A percentile compares a stretch with the other conserved stretches of the same genome.
These are phyloP conservation scores for Bradypus variegatus DNA, from an alignment of 2,797 vertebrate genomes.

Conservation along the genomic window DNA sequence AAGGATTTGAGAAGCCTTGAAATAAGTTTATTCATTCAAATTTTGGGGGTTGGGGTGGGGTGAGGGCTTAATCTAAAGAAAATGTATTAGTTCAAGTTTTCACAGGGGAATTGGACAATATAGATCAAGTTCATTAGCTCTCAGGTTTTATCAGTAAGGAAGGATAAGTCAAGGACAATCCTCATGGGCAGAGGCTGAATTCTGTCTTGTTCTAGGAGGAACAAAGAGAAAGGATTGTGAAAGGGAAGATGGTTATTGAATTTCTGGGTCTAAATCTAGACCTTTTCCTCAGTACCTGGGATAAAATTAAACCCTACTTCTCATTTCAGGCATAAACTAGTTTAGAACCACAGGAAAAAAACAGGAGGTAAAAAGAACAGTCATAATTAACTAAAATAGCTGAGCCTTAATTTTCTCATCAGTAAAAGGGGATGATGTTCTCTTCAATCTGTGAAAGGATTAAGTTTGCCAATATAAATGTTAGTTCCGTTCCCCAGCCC, in stretches of 20 bases:
- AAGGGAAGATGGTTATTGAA: background rate
- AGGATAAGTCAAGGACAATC: background rate
- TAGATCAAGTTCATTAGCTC: background rate
- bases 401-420: conserved; percentile 17
- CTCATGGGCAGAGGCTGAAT: background rate
- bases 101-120: background rate
- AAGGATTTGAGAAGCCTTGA: background rate
- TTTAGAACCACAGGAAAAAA: background rate
- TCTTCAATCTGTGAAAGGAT: conserved; percentile 14
- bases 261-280: conserved; percentile 11
- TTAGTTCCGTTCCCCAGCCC: background rate
- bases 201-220: background rate
- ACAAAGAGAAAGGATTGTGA: background rate
- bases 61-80: background rate
- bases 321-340: background rate
- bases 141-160: background rate
- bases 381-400: background rate
- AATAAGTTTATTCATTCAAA: background rate
- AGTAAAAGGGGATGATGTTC: background rate
- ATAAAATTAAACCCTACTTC: conserved; percentile 23
- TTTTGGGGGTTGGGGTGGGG: too few relatives aligned
- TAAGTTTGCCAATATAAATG: background rate
- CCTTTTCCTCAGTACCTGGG: background rate
- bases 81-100: background rate
- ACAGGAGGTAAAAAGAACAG: background rate